These are phyloP conservation scores for Hipparchia semele DNA, from an alignment of 2,888 invertebrate genomes.

Conservation along the genomic window DNA sequence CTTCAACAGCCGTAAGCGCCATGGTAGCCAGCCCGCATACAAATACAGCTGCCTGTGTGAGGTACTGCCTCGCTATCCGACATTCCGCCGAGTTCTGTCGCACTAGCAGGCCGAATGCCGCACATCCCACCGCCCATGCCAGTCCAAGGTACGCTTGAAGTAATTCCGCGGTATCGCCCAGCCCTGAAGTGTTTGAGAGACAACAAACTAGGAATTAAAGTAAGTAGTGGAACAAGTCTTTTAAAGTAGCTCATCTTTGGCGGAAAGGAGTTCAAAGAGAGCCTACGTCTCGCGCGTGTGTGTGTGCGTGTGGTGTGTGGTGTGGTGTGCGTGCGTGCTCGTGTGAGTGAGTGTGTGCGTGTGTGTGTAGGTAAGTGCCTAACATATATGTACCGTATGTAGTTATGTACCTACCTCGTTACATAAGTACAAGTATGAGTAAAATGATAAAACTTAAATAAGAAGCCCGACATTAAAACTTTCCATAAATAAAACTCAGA, in stretches of 20 bases:
- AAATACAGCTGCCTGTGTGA: constrained; percentile 91
- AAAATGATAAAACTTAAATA: too few relatives aligned
- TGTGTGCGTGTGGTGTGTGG: too few relatives aligned
- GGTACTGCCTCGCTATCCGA: constrained; percentile 92
- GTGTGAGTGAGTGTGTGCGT: too few relatives aligned
- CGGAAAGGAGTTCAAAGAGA: too few relatives aligned
- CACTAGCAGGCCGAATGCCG: constrained; percentile 91
- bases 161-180: constrained; percentile 84
- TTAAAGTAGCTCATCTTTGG: background rate
- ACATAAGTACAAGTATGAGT: too few relatives aligned
- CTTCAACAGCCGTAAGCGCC: constrained; percentile 89
- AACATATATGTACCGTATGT: too few relatives aligned
- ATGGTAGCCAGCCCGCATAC: constrained; percentile 90
- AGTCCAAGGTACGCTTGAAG: constrained; percentile 90
- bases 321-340: too few relatives aligned
- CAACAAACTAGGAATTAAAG: too few relatives aligned
- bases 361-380: too few relatives aligned
- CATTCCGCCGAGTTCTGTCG: constrained; percentile 92
- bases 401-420: too few relatives aligned
- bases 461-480: too few relatives aligned
- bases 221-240: background rate
- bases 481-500: background rate
- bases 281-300: too few relatives aligned
- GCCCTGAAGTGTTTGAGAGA: constrained; percentile 53
- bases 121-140: constrained; percentile 92